A percentile compares a stretch with the other conserved stretches of the same genome.
Conservation (phyloP, 1,140 invertebrate species). For the Protaetia brevitarsis region DNA sequence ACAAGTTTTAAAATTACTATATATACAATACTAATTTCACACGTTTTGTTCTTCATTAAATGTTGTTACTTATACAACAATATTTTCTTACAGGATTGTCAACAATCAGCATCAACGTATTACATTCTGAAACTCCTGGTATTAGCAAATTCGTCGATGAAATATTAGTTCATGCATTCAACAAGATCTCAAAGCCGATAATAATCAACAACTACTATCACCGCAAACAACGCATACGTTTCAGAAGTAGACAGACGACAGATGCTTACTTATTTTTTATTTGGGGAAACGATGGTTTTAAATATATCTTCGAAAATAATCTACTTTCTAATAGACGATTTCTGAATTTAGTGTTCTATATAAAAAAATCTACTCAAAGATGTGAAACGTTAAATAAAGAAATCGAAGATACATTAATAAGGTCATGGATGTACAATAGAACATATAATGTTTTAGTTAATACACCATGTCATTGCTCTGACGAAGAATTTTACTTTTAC, state of each 20-base stretch:
- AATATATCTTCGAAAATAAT: constrained; percentile 1
- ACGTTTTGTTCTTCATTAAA: too few relatives aligned
- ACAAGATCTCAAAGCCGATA: background rate
- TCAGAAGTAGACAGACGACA: background rate
- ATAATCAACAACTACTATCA: background rate
- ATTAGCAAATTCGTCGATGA: background rate
- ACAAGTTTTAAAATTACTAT: too few relatives aligned
- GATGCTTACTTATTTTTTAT: background rate
- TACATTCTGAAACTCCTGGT: background rate
- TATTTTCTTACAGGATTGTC: background rate
- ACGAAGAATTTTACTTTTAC: background rate
- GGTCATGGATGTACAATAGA: background rate
- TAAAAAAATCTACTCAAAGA: background rate
- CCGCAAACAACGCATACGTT: background rate
- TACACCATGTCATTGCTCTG: background rate
- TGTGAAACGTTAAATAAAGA: background rate
- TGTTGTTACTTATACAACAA: too few relatives aligned
- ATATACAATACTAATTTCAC: too few relatives aligned
- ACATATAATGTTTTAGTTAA: constrained; percentile 10
- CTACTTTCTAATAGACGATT: background rate
- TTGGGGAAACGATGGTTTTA: background rate
- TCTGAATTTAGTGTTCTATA: background rate
- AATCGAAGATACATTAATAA: background rate
- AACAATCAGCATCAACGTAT: background rate
- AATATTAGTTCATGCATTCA: background rate